A percentile compares a stretch with the other conserved stretches of the same genome.
These are phyloP conservation scores for Oxycera nigricornis DNA, from an alignment of 2,888 invertebrate species.

Conservation along the genomic window DNA sequence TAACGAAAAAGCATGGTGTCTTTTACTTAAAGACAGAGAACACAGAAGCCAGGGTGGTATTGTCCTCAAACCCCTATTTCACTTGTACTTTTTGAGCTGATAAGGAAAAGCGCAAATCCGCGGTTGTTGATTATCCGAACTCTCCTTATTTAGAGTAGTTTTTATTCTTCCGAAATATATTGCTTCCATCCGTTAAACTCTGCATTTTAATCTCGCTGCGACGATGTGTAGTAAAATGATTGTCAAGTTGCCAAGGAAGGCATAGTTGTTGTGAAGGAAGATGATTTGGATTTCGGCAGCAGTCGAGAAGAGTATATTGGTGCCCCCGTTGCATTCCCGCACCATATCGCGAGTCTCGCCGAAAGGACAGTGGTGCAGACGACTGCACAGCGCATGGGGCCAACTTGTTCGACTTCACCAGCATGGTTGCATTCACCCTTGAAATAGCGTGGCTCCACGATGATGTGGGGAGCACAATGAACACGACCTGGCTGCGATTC, in stretches of 20 bases:
- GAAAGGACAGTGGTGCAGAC: not conserved
- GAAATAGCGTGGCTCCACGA: not conserved
- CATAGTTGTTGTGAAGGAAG: not conserved
- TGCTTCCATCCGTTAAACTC: no score
- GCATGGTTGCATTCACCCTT: slow-evolving; percentile 18
- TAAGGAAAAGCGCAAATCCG: no score
- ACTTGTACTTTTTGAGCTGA: no score
- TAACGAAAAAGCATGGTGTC: no score
- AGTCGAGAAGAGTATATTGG: not conserved
- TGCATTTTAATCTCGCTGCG: no score
- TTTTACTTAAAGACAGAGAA: no score
- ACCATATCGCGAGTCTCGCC: not conserved
- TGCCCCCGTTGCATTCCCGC: not conserved
- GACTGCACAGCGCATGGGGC: not conserved
- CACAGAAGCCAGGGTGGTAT: no score
- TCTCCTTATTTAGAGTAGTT: no score
- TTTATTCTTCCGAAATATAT: no score
- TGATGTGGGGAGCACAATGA: not conserved
- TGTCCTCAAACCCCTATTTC: no score
- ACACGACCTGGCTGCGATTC: not conserved
- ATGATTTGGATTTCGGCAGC: not conserved
- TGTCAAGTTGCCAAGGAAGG: slow-evolving; percentile 28
- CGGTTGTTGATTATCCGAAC: no score
- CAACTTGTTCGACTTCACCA: not conserved
- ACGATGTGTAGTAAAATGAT: slow-evolving; percentile 4